Evolutionary conservation across 2,113 vertebrate genomes (phyloP), one percentile per base, ranked within the genome.

Genomic region (Pongo pygmaeus): DNA sequence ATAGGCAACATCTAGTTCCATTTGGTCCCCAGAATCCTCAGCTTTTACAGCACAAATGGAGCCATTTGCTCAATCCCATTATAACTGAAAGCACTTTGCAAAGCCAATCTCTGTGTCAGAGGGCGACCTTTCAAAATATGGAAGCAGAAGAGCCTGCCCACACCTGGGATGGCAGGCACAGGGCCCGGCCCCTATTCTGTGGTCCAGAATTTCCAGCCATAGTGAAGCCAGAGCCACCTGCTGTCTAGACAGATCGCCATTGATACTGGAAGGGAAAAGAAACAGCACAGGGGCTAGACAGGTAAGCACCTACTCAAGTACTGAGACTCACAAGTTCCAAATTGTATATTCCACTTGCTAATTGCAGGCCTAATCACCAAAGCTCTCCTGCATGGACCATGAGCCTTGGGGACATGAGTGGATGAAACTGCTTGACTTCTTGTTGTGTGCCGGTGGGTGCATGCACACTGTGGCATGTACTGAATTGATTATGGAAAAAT

Each of bases 1-100:
- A 98, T 77, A 87, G 86, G 94, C 95, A 93, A 48, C 78, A 94
- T 97, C 96, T 84, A 80, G 38, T 9, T 2, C 84, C 72, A 74
- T 90, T 93, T 81, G 87, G 32, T 22, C 64, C 70, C 87, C 23
- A 85, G 64, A 78, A 92, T 70, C 79, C 84, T 69, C 69, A 61
- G 61, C 48, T 84, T 52, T 78, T 32, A 20, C 1, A 59, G 57
- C 48, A 80, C 17, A 43, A 75, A 35, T 50, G 50, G 69, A 70
- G 74, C 75, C 70, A 70, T 93, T 93, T 93, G 30, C 79, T 46
- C 52, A 92, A 87, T 81, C 43, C 84, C 79, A 35, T 87, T 86
- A 32, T 46, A 94, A 81, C 5, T 43, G n/a, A 61, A 50, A 89
- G 43, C 18, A 75, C 57, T 90, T 97, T 52, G 43, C 77, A 92